Evolutionary conservation across 2,888 invertebrate species (phyloP).

Genomic region (Eristalis tenax): DNA sequence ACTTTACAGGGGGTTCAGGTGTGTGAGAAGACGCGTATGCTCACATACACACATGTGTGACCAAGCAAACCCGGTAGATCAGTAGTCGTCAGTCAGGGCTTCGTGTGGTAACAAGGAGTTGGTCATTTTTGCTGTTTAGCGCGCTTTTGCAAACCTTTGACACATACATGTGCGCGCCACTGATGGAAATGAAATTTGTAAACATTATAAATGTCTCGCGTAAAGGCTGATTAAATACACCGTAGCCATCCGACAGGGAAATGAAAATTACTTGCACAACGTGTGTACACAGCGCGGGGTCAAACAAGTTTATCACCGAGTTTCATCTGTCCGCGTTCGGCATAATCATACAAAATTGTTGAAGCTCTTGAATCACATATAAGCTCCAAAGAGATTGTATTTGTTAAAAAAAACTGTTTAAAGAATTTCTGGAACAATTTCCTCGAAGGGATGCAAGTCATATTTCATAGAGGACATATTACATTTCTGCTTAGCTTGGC

Average conservation of each 20-base stretch:
- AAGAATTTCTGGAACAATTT: too few relatives aligned
- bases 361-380: background rate
- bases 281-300: slow-evolving; percentile 24
- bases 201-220: background rate
- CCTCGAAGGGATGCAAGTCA: too few relatives aligned
- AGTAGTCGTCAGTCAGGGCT: background rate
- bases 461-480: too few relatives aligned
- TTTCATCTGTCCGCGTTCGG: slow-evolving; percentile 5
- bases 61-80: background rate
- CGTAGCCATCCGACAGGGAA: background rate
- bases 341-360: background rate
- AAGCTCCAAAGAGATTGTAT: background rate
- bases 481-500: too few relatives aligned
- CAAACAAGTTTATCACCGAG: slow-evolving; percentile 53
- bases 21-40: too few relatives aligned
- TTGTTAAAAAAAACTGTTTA: background rate
- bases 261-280: slow-evolving; percentile 26
- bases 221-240: background rate
- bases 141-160: background rate
- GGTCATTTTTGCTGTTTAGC: background rate
- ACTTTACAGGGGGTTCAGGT: background rate
- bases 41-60: background rate
- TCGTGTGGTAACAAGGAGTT: background rate
- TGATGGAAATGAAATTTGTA: background rate
- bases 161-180: background rate